Evolutionary conservation across 2,888 invertebrate genomes (phyloP).

Genomic region (Hirtodrosophila cameraria): DNA sequence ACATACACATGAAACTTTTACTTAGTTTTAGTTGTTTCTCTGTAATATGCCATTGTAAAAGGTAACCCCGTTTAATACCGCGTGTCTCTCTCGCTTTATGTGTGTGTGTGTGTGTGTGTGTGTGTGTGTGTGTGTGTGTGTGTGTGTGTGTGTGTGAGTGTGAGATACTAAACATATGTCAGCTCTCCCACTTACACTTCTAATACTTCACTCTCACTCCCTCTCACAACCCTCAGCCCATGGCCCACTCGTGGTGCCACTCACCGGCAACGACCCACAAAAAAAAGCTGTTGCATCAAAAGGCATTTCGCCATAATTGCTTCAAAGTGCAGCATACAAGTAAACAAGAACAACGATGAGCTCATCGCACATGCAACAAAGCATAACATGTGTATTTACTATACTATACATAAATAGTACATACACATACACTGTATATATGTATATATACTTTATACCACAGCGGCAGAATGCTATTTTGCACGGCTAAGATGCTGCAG

Average conservation of each 20-base stretch:
- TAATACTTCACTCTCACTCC: slow-evolving; percentile 2
- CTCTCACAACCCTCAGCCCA: too few relatives aligned
- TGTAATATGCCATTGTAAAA: slow-evolving; percentile 41
- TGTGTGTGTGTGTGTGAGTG: slow-evolving; percentile 1
- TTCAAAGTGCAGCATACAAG: slow-evolving; percentile 49
- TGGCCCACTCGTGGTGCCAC: not conserved
- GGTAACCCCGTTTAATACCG: slow-evolving; percentile 46
- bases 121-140: slow-evolving; percentile 4
- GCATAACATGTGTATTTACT: slow-evolving; percentile 3
- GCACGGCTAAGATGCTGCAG: slow-evolving; percentile 15
- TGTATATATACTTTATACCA: not conserved
- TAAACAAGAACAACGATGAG: slow-evolving; percentile 45
- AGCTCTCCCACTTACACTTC: slow-evolving; percentile 9
- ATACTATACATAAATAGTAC: slow-evolving; percentile 1
- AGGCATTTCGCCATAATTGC: slow-evolving; percentile 32
- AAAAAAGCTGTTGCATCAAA: slow-evolving; percentile 53
- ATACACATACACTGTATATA: slow-evolving; percentile 1
- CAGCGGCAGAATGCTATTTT: not conserved
- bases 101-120: too few relatives aligned
- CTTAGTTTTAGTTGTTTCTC: slow-evolving; percentile 13
- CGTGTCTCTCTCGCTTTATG: slow-evolving; percentile 19
- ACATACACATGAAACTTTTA: slow-evolving; percentile 1
- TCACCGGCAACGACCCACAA: slow-evolving; percentile 14
- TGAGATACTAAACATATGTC: slow-evolving; percentile 57
- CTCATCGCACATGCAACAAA: slow-evolving; percentile 37